Base-by-base conservation (phyloP, 1,140 invertebrate genomes). In the Drosophila saltans region DNA sequence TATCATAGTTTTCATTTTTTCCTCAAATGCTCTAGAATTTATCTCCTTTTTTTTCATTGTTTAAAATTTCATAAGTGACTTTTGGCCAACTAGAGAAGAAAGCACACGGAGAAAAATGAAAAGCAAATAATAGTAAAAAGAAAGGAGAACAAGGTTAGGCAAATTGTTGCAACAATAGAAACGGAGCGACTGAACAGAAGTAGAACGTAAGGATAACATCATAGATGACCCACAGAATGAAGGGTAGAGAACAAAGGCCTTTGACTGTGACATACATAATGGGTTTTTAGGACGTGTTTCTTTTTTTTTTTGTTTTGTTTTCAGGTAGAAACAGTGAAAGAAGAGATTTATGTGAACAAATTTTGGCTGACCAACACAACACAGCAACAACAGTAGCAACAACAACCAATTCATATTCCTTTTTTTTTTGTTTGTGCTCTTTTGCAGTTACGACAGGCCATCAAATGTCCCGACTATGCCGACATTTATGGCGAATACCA, bases 161-260 rank as follows among this genome's bases (percentile, higher is more conserved):
- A 86, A 88, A 86, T 82, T 79, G 71, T 69, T 10, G 77, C 62
- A 73, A 88, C 83, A 86, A 86, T 83, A 52, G 83, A 16, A 16
- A 16, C 16, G 16, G 16, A 72, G 69, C 69, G 33, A 36, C 1
- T 26, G 21, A 52, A 52, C 45, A 52, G 24, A 77, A 72, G 56
- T 74, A 75, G 66, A 82, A 74, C 75, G 8, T 21, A 82, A 71
- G 82, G 72, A 81, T 86, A 79, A 75, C 78, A 81, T 68, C 59
- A 73, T 55, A 72, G 72, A 56, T 81, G 82, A 85, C 82, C 82
- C 82, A 80, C 24, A 78, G 81, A 85, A 78, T 82, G 85, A 85
- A 81, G 81, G 71, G 66, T 43, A n/a, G 52, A 55, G 56, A 43
- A 72, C 56, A 66, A 43, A 52, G 45, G 52, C n/a, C 30, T 52